Conservation (phyloP, 2,797 vertebrate species). For the Myripristis jacobus region DNA sequence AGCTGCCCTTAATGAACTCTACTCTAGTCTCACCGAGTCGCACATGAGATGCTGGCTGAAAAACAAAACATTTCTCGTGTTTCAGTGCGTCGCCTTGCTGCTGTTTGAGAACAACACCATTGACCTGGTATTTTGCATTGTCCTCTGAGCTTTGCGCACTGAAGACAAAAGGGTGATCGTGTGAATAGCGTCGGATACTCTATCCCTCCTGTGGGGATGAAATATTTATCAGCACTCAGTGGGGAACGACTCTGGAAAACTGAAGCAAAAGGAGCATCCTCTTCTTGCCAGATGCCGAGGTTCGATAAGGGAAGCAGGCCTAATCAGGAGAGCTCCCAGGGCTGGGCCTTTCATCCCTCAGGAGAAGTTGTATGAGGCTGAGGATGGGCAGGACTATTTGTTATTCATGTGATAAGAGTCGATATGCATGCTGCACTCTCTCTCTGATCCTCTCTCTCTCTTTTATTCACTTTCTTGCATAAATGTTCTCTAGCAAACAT, state of each 20-base stretch:
- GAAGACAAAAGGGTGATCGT: slow-evolving; percentile 55
- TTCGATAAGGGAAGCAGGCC: slow-evolving; percentile 35
- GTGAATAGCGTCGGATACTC: slow-evolving; percentile 58
- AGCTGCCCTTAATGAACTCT: slow-evolving; percentile 28
- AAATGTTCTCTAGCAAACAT: no score
- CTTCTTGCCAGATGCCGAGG: slow-evolving; percentile 30
- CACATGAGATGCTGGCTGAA: slow-evolving; percentile 47
- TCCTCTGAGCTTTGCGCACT: slow-evolving; percentile 25
- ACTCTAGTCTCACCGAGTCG: slow-evolving; percentile 8
- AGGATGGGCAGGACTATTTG: neutral
- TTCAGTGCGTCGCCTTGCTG: slow-evolving; percentile 39
- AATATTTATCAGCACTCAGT: slow-evolving; percentile 69
- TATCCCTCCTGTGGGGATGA: slow-evolving; percentile 61
- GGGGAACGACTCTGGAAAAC: slow-evolving; percentile 34
- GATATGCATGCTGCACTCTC: no score
- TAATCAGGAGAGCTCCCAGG: neutral
- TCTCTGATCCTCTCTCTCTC: no score
- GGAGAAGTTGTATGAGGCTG: slow-evolving; percentile 13
- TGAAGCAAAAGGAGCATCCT: slow-evolving; percentile 22
- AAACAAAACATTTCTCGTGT: slow-evolving; percentile 51
- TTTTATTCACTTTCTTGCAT: no score
- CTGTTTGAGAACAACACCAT: slow-evolving; percentile 33
- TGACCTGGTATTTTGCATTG: slow-evolving; percentile 51
- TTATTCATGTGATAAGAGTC: slow-evolving; percentile 4
- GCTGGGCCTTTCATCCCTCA: neutral